A percentile compares a stretch with the other conserved stretches of the same genome.
These are phyloP conservation scores for Macrobrachium rosenbergii DNA, from an alignment of 1,140 invertebrate species.

Conservation along the genomic window DNA sequence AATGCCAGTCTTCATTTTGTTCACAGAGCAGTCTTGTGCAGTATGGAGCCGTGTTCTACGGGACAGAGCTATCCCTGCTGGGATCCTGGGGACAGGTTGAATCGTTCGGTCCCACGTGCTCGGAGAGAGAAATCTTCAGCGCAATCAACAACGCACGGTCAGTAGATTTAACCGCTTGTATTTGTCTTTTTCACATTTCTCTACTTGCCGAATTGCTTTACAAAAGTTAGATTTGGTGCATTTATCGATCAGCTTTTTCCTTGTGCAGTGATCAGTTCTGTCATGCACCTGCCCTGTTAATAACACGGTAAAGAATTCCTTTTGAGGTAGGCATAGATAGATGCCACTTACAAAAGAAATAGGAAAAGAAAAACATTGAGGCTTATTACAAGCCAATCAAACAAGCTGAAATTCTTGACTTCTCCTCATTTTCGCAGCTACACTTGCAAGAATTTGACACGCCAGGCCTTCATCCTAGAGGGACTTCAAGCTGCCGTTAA, in stretches of 20 bases:
- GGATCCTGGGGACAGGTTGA: conserved; percentile 53
- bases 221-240: not conserved
- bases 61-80: conserved; percentile 44
- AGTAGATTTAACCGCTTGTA: not conserved
- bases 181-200: not conserved
- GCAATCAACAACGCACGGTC: conserved; percentile 54
- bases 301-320: too few relatives aligned
- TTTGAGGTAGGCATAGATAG: too few relatives aligned
- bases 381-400: too few relatives aligned
- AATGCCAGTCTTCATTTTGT: not conserved
- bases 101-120: conserved; percentile 46
- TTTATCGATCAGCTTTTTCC: too few relatives aligned
- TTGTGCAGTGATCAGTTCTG: too few relatives aligned
- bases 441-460: conserved; percentile 39
- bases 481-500: conserved; percentile 50
- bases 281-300: too few relatives aligned
- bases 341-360: too few relatives aligned
- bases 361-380: too few relatives aligned
- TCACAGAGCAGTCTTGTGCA: conserved; percentile 51
- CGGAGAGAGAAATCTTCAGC: conserved; percentile 44
- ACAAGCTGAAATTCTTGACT: not conserved
- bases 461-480: conserved; percentile 55
- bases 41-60: conserved; percentile 47
- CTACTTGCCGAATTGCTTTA: not conserved
- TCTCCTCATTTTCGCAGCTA: conserved; percentile 19